Base-by-base conservation (phyloP, 1,140 invertebrate species). In the Drosophila equinoxialis region DNA sequence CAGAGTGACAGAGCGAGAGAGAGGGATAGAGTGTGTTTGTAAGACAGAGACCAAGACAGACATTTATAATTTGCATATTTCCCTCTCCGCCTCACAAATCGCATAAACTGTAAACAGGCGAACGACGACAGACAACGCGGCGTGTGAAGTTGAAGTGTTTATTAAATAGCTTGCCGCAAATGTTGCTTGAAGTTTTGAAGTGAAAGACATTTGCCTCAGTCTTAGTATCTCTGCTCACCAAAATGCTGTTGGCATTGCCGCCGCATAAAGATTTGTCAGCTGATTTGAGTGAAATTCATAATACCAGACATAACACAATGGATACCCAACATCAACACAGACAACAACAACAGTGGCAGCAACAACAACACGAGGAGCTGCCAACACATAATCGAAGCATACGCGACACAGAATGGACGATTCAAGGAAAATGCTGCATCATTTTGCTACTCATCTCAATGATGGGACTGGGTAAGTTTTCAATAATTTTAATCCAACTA, bases 111-210 rank as follows among this genome's bases (percentile, higher is more conserved):
- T 65, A 77, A 74, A 74, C 72, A 70, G 65, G 54, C 59, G 23
- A 61, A 48, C 45, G 45, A 48, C 45, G 45, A 68, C 63, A 80
- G 74, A 58, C 63, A 33, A 57, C 63, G 74, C 61, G 74, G 63
- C 64, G 76, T 79, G 82, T 74, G 76, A 79, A 73, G 83, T 77
- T 83, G 83, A 86, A 86, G 84, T 86, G 83, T 86, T 89, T 86
- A 86, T 87, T 83, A 75, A 86, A 89, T 89, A 75, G 74, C 74
- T 66, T 37, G 79, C 76, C 65, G 65, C 79, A 68, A 87, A 83
- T 79, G 84, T 69, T 73, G 74, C 70, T 45, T 30, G 30, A 30
- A 42, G 45, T 55, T 33, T 68, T 54, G 41, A 14, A 45, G 45
- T 74, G 59, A 74, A 64, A 74, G 68, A 74, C 63, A 76, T 72